These are phyloP conservation scores for Aramus guarauna DNA, from an alignment of 2,113 vertebrate genomes.

Conservation along the genomic window DNA sequence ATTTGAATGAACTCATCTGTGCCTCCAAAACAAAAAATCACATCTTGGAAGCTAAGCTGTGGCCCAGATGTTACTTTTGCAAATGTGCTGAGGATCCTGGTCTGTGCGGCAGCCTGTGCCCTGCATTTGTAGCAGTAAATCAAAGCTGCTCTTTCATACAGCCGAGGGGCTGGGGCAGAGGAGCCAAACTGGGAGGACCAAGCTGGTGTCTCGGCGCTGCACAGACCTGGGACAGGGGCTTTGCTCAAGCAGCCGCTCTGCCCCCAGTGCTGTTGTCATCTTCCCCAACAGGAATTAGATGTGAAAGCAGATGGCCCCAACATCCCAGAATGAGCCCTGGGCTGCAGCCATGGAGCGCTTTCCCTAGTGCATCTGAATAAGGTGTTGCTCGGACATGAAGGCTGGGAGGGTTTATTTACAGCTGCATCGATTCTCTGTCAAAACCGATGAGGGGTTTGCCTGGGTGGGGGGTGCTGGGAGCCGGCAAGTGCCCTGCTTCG, in stretches of 20 bases:
- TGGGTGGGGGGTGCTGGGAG: not conserved
- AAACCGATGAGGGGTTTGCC: not conserved
- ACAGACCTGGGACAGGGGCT: not conserved
- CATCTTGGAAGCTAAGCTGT: not conserved
- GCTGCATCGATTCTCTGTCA: not conserved
- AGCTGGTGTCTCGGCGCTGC: not conserved
- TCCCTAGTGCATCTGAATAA: not conserved
- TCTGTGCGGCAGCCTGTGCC: not conserved
- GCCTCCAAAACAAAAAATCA: not conserved
- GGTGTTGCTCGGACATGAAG: not conserved
- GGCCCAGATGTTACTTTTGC: not conserved
- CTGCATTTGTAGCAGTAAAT: not conserved
- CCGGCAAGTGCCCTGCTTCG: not conserved
- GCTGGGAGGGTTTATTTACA: not conserved
- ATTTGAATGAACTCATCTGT: not conserved
- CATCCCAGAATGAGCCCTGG: not conserved
- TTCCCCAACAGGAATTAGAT: not conserved
- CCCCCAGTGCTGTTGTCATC: fast-evolving
- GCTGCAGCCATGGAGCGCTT: not conserved
- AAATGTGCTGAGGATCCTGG: not conserved
- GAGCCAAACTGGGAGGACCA: not conserved
- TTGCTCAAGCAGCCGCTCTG: not conserved
- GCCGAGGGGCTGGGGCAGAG: not conserved
- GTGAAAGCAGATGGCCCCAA: not conserved
- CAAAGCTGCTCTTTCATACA: not conserved